A percentile compares a stretch with the other conserved stretches of the same genome.
phyloP scores from a whole-genome alignment of 2,797 vertebrate genomes.

The Hydrocynus forskahlii region DNA sequence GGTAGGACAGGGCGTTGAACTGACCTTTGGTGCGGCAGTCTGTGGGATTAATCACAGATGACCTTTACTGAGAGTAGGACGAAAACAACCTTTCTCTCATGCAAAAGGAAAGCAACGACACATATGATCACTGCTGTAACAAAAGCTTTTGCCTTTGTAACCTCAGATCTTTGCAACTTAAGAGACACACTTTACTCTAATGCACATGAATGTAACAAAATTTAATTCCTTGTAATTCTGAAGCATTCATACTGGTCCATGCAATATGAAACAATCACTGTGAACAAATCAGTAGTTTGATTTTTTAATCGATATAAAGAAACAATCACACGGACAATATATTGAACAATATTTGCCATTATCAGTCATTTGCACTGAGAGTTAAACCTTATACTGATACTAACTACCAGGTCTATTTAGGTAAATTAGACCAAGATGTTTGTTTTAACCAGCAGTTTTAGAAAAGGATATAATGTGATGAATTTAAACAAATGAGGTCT shows the following conservation, averaged over 20 bases:
- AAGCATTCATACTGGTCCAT: not conserved
- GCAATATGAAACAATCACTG: not conserved
- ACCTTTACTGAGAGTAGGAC: slow-evolving; percentile 25
- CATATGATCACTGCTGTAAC: not conserved
- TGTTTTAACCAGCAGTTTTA: too few relatives aligned
- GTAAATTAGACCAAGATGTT: too few relatives aligned
- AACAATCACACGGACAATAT: too few relatives aligned
- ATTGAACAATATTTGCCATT: too few relatives aligned
- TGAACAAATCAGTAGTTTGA: not conserved
- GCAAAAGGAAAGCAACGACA: not conserved
- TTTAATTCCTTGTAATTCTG: not conserved
- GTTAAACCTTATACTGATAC: too few relatives aligned
- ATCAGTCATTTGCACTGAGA: too few relatives aligned
- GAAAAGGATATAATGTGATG: too few relatives aligned
- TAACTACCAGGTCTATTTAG: too few relatives aligned
- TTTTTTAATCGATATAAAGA: not conserved
- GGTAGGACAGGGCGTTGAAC: slow-evolving; percentile 93
- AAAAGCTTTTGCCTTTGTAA: not conserved
- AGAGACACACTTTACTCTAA: not conserved
- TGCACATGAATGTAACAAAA: not conserved
- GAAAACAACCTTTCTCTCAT: slow-evolving; percentile 6
- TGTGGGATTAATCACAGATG: slow-evolving; percentile 62
- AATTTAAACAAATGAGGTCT: not conserved
- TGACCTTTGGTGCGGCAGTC: slow-evolving; percentile 97
- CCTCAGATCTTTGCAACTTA: not conserved